These are phyloP conservation scores for Aleiodes leptofemur DNA, from an alignment of 2,888 invertebrate genomes.

Conservation along the genomic window DNA sequence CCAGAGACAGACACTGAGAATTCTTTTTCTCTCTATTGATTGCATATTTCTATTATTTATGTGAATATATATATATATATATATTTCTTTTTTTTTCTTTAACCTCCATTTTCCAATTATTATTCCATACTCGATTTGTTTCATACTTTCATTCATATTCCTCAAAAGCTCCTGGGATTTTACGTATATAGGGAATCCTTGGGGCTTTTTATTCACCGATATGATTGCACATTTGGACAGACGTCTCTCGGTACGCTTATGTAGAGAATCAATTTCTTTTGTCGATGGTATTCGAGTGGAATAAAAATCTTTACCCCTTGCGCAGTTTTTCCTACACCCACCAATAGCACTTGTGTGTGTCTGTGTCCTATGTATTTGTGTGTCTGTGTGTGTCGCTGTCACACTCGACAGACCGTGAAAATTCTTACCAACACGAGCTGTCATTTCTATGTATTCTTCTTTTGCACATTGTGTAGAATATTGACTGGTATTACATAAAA, in stretches of 20 bases:
- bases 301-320: slow-evolving; percentile 21
- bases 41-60: background rate
- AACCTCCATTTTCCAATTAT: slow-evolving; percentile 1
- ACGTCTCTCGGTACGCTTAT: slow-evolving; percentile 1
- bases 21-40: background rate
- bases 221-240: slow-evolving; percentile 22
- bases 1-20: background rate
- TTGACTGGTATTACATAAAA: background rate
- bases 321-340: background rate
- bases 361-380: slow-evolving; percentile 6
- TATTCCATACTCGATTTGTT: background rate
- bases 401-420: slow-evolving; percentile 34
- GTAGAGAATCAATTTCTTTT: slow-evolving; percentile 20
- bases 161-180: too few species aligned
- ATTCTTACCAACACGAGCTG: slow-evolving; percentile 9
- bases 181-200: background rate
- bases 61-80: too few species aligned
- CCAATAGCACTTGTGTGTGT: background rate
- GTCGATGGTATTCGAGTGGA: slow-evolving; percentile 25
- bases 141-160: background rate
- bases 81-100: too few species aligned
- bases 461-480: background rate
- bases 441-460: slow-evolving; percentile 14
- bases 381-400: slow-evolving; percentile 18
- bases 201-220: background rate